Conservation (phyloP, 2,888 invertebrate species). For the Pimpla rufipes region DNA sequence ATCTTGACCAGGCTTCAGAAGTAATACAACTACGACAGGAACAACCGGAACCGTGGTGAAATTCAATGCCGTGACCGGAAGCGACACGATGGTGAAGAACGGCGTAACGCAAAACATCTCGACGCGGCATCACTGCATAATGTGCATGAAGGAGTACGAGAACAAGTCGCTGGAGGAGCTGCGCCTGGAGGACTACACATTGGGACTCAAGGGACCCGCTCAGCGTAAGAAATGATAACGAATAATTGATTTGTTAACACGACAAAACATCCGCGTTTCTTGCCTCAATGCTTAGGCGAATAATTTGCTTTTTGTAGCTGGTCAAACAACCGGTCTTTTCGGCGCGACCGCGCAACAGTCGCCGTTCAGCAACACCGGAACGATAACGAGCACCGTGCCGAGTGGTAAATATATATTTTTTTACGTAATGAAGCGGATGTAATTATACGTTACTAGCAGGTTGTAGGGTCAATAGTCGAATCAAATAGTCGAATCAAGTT, state of each 20-base stretch:
- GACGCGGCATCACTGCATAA: slow-evolving; percentile 98
- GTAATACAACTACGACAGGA: slow-evolving; percentile 80
- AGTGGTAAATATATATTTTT: slow-evolving; percentile 77
- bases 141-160: slow-evolving; percentile 99
- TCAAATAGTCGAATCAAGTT: no score
- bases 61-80: slow-evolving; percentile 94
- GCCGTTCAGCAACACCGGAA: slow-evolving; percentile 86
- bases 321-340: slow-evolving; percentile 86
- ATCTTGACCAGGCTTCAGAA: slow-evolving; percentile 77
- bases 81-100: slow-evolving; percentile 96
- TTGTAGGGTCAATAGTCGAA: no score
- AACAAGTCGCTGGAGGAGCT: slow-evolving; percentile 97
- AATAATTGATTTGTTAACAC: slow-evolving; percentile 11
- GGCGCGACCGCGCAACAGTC: slow-evolving; percentile 83
- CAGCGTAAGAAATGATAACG: slow-evolving; percentile 78
- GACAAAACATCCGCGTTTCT: slow-evolving; percentile 2
- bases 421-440: no score
- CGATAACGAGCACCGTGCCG: slow-evolving; percentile 83
- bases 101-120: slow-evolving; percentile 94
- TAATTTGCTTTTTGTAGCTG: slow-evolving; percentile 55
- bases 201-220: slow-evolving; percentile 93
- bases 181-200: slow-evolving; percentile 96
- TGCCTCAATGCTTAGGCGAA: neutral
- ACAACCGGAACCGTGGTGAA: slow-evolving; percentile 92
- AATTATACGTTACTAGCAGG: neutral